Evolutionary conservation across 1,140 invertebrate genomes (phyloP).

Genomic region (Arctopsyche grandis): DNA sequence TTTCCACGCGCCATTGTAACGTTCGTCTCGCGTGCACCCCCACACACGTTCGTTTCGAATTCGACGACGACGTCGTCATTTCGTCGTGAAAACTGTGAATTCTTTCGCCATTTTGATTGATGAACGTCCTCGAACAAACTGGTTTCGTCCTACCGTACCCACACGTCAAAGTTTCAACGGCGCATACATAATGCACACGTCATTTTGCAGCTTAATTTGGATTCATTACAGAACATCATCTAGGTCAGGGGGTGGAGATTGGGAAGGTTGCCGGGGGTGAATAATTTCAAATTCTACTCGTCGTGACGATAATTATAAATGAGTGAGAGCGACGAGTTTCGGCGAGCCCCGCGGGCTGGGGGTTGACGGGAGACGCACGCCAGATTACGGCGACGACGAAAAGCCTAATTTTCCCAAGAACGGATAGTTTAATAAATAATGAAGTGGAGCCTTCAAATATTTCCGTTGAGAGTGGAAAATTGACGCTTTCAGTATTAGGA

Average conservation of each 20-base stretch:
- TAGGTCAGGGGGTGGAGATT: not conserved
- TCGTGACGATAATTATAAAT: conserved; percentile 37
- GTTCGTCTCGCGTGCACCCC: not conserved
- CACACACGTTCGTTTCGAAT: too few relatives aligned
- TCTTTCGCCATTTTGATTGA: conserved; percentile 15
- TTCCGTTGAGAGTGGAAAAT: too few relatives aligned
- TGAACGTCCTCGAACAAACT: not conserved
- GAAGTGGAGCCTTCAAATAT: not conserved
- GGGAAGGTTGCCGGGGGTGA: not conserved
- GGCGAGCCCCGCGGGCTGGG: not conserved
- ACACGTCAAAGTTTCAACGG: conserved; percentile 3
- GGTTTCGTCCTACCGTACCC: not conserved
- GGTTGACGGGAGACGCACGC: not conserved
- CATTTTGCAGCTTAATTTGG: conserved; percentile 28
- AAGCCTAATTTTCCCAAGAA: conserved; percentile 19
- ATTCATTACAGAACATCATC: conserved; percentile 29
- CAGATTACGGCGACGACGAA: conserved; percentile 4
- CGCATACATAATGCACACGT: conserved; percentile 31
- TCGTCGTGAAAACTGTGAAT: not conserved
- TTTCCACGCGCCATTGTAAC: conserved; percentile 1
- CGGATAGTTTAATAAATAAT: conserved; percentile 9
- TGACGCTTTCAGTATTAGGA: too few relatives aligned
- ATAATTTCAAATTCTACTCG: conserved; percentile 40
- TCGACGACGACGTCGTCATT: too few relatives aligned
- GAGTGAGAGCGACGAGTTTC: not conserved